Conservation (phyloP, 2,113 vertebrate species). For the Pavo muticus region DNA sequence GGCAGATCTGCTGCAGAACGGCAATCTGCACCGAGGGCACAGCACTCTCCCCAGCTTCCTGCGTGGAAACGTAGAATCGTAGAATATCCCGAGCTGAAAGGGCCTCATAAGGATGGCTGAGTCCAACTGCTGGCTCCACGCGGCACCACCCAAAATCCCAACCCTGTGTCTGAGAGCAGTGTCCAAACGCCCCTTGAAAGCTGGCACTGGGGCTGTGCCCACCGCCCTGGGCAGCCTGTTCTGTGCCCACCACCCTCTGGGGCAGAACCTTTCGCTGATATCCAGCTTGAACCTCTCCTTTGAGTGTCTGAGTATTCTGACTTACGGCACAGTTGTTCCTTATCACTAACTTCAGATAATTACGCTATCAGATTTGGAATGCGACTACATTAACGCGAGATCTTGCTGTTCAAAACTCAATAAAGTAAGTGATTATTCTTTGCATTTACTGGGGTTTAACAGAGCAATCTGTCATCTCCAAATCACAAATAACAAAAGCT, state of each 20-base stretch:
- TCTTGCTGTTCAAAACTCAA: conserved; percentile 98
- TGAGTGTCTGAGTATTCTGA: neutral
- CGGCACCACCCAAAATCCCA: no score
- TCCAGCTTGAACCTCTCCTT: no score
- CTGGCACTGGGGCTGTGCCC: no score
- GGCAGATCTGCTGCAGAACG: neutral
- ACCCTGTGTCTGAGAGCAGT: no score
- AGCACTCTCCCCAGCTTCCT: neutral
- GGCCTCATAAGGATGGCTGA: no score
- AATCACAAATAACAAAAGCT: neutral
- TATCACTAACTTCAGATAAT: conserved; percentile 90
- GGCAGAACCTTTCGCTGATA: no score
- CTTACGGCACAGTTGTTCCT: conserved; percentile 67
- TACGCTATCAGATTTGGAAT: conserved; percentile 96
- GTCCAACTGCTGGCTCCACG: no score
- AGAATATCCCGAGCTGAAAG: no score
- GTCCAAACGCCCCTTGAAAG: no score
- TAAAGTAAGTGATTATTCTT: conserved; percentile 84
- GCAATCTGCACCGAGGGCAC: neutral
- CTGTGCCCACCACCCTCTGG: no score
- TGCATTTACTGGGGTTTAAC: neutral
- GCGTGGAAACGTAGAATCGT: neutral
- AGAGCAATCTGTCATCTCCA: neutral
- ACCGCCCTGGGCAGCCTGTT: no score
- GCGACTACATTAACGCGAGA: conserved; percentile 97